Percentiles rank a stretch among this genome's conserved stretches.
These are phyloP conservation scores for Myopa tessellatipennis DNA, from an alignment of 2,888 invertebrate genomes.

Conservation along the genomic window DNA sequence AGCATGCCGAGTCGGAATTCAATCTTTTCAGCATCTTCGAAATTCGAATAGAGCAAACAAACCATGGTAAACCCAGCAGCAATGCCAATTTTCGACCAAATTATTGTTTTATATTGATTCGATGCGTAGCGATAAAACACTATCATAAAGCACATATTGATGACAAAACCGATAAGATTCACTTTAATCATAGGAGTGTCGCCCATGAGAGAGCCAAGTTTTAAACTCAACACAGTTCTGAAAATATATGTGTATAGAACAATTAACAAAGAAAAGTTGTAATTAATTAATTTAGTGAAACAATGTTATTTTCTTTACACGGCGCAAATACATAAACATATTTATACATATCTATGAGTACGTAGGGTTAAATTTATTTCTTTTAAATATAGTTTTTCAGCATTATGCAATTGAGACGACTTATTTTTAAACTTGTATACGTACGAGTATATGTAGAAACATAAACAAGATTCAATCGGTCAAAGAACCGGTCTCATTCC, in stretches of 20 bases:
- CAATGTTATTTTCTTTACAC: too few species aligned
- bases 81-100: conserved; percentile 72
- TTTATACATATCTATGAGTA: too few species aligned
- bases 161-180: conserved; percentile 78
- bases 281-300: too few species aligned
- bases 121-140: conserved; percentile 77
- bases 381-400: too few species aligned
- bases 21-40: conserved; percentile 75
- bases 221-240: conserved; percentile 81
- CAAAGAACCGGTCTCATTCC: too few species aligned
- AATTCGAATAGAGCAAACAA: conserved; percentile 74
- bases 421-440: too few species aligned
- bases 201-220: conserved; percentile 78
- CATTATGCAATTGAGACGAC: too few species aligned
- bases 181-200: conserved; percentile 83
- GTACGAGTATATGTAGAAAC: too few species aligned
- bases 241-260: conserved; percentile 27
- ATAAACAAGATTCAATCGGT: too few species aligned
- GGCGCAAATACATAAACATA: too few species aligned
- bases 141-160: conserved; percentile 76
- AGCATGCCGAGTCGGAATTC: conserved; percentile 79
- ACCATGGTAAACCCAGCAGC: conserved; percentile 72
- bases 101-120: conserved; percentile 69
- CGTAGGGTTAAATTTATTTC: too few species aligned
- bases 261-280: too few species aligned